A percentile compares a stretch with the other conserved stretches of the same genome.
phyloP scores from a whole-genome alignment of 2,888 invertebrate species.

The Oscheius sp. region DNA sequence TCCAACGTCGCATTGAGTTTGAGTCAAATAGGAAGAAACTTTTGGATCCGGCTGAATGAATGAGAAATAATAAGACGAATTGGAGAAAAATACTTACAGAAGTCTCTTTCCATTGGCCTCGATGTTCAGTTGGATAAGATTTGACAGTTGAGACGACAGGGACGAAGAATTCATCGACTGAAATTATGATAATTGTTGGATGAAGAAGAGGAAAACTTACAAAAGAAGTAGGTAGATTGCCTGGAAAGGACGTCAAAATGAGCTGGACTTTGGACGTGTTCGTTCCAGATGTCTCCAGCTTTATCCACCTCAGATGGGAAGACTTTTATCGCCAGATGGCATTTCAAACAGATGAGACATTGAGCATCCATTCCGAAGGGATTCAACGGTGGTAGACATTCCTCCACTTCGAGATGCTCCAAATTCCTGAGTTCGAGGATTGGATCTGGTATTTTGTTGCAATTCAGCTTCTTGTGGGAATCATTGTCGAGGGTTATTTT shows the following conservation, averaged over 20 bases:
- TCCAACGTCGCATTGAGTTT: conserved; percentile 52
- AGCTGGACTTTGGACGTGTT: conserved; percentile 17
- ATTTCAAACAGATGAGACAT: conserved; percentile 26
- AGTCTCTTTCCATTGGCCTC: conserved; percentile 27
- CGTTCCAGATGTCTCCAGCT: conserved; percentile 27
- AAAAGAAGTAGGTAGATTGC: conserved; percentile 14
- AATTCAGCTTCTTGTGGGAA: background rate
- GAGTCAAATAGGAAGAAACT: conserved; percentile 25
- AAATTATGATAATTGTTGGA: background rate
- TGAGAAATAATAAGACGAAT: too few species aligned
- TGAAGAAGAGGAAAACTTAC: conserved; percentile 10
- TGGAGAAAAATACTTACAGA: too few species aligned
- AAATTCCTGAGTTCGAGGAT: background rate
- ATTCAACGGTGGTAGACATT: conserved; percentile 9
- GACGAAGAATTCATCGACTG: conserved; percentile 35
- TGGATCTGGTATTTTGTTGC: background rate
- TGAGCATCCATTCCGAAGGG: background rate
- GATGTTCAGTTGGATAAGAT: background rate
- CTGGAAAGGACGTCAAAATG: conserved; percentile 30
- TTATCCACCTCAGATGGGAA: background rate
- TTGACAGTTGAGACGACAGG: conserved; percentile 28
- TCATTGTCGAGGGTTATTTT: conserved; percentile 21
- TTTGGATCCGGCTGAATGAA: conserved; percentile 2
- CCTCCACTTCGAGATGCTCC: background rate
- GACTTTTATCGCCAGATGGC: conserved; percentile 4